phyloP scores from a whole-genome alignment of 1,140 invertebrate genomes.

The Brachionus plicatilis region DNA sequence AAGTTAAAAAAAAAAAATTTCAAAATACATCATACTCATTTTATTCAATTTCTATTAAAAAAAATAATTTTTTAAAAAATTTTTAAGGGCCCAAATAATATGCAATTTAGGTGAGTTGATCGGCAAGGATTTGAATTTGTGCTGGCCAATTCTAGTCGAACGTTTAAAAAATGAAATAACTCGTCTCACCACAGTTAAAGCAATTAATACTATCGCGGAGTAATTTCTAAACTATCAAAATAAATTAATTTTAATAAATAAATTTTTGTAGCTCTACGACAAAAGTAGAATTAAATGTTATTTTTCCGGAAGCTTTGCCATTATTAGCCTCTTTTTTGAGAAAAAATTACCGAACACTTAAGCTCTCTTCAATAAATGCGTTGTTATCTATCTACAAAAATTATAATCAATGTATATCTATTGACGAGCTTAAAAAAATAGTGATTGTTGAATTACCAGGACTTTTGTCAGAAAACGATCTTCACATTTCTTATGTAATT shows the following conservation, averaged over 20 bases:
- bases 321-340: slow-evolving; percentile 85
- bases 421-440: slow-evolving; percentile 64
- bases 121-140: slow-evolving; percentile 68
- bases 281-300: neutral
- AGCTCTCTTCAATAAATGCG: slow-evolving; percentile 80
- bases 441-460: slow-evolving; percentile 77
- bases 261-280: neutral
- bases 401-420: slow-evolving; percentile 62
- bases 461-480: slow-evolving; percentile 81
- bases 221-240: slow-evolving; percentile 42
- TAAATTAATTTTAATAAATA: neutral
- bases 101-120: slow-evolving; percentile 80
- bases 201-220: slow-evolving; percentile 82
- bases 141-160: slow-evolving; percentile 87
- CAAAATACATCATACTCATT: too few relatives aligned
- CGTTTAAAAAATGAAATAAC: slow-evolving; percentile 93
- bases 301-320: slow-evolving; percentile 74
- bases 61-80: neutral
- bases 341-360: slow-evolving; percentile 91
- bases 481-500: slow-evolving; percentile 85
- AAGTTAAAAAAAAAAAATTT: too few relatives aligned
- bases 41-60: neutral
- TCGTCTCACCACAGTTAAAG: slow-evolving; percentile 86
- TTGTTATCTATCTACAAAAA: slow-evolving; percentile 82
- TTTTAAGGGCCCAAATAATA: slow-evolving; percentile 72